Evolutionary conservation across 2,888 invertebrate species (phyloP), one percentile per base, ranked within the genome.

Genomic region (Antheraea assamensis): DNA sequence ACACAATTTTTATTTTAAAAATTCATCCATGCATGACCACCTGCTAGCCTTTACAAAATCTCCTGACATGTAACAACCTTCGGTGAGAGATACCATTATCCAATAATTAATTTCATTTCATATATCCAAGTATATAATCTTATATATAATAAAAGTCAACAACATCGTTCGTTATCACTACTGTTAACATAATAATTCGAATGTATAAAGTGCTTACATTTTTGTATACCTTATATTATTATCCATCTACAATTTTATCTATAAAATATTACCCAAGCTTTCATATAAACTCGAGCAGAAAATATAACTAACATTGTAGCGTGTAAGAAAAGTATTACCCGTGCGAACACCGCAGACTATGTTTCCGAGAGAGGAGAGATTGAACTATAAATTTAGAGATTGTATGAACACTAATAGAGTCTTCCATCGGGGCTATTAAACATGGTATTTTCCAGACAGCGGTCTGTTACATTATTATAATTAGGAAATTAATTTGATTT

Each of bases 401-500:
- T 84, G 83, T 85, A 87, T 79, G 82, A 83, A 87, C 68, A 87
- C 90, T 90, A 90, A 90, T 87, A 89, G 86, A 88, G 84, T 83
- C 85, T 85, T 89, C 87, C 86, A 86, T 78, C 78, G 82, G 82
- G 85, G 77, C 87, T 88, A 89, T 90, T 90, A 90, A 87, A 77
- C 80, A 84, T 79, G 82, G 84, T 80, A 80, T 80, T 78, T 78
- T 13, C 27, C 8, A 61, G 0, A 61, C 15, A 61, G 27, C 15
- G 13, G 27, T 61, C 27, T 15, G 27, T 61, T 15, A 27, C 27
- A 27, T 61, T 27, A 27, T 61, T 15, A 15, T 24, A 52, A 49
- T n/a, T 55, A 55, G 21, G n/a, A 58, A 52, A 47, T 47, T 1
- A 47, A 47, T 15, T 47, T 47, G 2, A 47, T 47, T n/a, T n/a